These are phyloP conservation scores for Mamestra configurata DNA, from an alignment of 1,140 invertebrate genomes.

Conservation along the genomic window DNA sequence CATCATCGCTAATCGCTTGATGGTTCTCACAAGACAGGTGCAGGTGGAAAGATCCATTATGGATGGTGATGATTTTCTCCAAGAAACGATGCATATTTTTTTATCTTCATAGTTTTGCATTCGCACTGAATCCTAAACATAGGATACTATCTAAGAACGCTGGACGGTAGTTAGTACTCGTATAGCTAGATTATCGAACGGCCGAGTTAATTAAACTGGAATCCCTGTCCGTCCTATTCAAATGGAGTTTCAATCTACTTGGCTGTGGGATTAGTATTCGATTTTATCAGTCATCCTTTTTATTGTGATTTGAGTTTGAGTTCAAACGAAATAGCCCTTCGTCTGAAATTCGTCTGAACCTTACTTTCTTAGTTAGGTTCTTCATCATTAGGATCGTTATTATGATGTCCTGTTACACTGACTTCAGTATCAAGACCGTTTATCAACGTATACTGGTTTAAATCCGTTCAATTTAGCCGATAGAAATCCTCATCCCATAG, in stretches of 20 bases:
- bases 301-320: background rate
- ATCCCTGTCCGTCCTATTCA: background rate
- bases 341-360: too few species aligned
- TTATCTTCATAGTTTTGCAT: background rate
- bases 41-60: background rate
- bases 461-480: background rate
- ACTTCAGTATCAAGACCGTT: background rate
- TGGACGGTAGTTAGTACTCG: too few species aligned
- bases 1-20: background rate
- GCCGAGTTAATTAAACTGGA: background rate
- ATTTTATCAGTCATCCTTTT: slow-evolving; percentile 1
- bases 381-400: background rate
- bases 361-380: too few species aligned
- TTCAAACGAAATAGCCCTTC: background rate
- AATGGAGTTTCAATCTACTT: slow-evolving; percentile 3
- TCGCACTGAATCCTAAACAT: background rate
- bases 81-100: background rate
- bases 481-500: background rate
- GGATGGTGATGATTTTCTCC: background rate
- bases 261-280: background rate
- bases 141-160: background rate
- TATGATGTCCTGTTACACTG: too few species aligned
- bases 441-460: background rate
- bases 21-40: background rate
- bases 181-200: background rate